A percentile compares a stretch with the other conserved stretches of the same genome.
Conservation (phyloP, 2,888 invertebrate genomes). For the Clistopyga incitator region DNA sequence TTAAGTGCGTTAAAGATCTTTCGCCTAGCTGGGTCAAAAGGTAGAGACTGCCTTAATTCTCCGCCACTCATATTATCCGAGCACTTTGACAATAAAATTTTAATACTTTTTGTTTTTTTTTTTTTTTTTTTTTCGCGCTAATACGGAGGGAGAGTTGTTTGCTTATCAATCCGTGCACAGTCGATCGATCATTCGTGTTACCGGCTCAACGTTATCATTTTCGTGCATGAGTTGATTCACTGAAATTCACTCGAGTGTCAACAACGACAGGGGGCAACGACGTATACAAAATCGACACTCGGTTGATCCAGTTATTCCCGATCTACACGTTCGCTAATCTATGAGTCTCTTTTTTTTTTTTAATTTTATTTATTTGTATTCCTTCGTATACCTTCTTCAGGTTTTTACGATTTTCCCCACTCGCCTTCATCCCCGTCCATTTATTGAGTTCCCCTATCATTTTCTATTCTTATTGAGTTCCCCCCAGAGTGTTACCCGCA, state of each 20-base stretch:
- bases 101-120: too few species aligned
- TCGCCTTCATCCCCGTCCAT: too few species aligned
- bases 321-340: not conserved
- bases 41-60: not conserved
- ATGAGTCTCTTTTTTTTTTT: too few species aligned
- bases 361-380: too few species aligned
- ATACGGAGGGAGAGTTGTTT: not conserved
- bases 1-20: slow-evolving; percentile 34
- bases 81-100: not conserved
- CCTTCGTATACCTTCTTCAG: too few species aligned
- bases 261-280: not conserved
- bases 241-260: slow-evolving; percentile 2
- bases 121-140: not conserved
- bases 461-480: too few species aligned
- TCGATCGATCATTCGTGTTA: slow-evolving; percentile 39
- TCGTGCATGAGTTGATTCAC: slow-evolving; percentile 29
- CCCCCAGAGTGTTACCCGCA: too few species aligned
- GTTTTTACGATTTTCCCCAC: too few species aligned
- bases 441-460: too few species aligned
- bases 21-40: slow-evolving; percentile 7
- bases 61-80: not conserved
- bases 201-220: slow-evolving; percentile 38
- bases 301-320: not conserved
- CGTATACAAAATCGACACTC: slow-evolving; percentile 12
- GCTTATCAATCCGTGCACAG: slow-evolving; percentile 32